These are phyloP conservation scores for Gobionotothen gibberifrons DNA, from an alignment of 2,797 vertebrate species.

Conservation along the genomic window DNA sequence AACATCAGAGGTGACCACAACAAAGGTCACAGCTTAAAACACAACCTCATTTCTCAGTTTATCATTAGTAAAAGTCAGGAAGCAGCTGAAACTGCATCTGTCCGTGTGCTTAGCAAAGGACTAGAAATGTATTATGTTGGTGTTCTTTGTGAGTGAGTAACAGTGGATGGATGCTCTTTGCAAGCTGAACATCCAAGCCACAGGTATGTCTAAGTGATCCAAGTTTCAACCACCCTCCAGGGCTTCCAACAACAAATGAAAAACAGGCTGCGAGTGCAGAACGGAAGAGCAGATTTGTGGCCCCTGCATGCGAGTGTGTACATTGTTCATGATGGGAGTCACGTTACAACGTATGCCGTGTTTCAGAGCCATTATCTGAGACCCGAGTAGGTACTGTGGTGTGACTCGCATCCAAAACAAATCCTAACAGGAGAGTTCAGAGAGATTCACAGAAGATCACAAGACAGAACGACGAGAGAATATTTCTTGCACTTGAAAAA, in stretches of 20 bases:
- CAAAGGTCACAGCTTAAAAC: conserved; percentile 39
- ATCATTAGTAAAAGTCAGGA: conserved; percentile 19
- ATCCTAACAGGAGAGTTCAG: conserved; percentile 57
- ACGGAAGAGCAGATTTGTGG: conserved; percentile 72
- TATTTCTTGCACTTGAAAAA: conserved; percentile 66
- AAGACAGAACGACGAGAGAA: conserved; percentile 38
- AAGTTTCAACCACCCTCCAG: conserved; percentile 67
- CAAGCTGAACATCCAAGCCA: conserved; percentile 74
- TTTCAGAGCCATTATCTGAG: conserved; percentile 48
- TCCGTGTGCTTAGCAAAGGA: conserved; percentile 39
- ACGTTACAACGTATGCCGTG: conserved; percentile 37
- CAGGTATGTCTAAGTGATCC: conserved; percentile 76
- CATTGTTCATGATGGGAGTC: conserved; percentile 61
- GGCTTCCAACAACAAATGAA: conserved; percentile 74
- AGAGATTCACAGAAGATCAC: conserved; percentile 53
- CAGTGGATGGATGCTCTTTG: conserved; percentile 60
- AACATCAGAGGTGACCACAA: conserved; percentile 44
- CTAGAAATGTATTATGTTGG: conserved; percentile 16
- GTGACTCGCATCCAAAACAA: conserved; percentile 62
- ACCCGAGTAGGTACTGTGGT: conserved; percentile 52
- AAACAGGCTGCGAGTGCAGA: conserved; percentile 69
- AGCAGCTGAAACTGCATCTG: conserved; percentile 30
- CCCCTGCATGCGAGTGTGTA: conserved; percentile 54
- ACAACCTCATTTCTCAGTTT: conserved; percentile 18
- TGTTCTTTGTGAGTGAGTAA: conserved; percentile 42